Conservation (phyloP, 2,888 invertebrate species). For the Dioctria linearis region DNA sequence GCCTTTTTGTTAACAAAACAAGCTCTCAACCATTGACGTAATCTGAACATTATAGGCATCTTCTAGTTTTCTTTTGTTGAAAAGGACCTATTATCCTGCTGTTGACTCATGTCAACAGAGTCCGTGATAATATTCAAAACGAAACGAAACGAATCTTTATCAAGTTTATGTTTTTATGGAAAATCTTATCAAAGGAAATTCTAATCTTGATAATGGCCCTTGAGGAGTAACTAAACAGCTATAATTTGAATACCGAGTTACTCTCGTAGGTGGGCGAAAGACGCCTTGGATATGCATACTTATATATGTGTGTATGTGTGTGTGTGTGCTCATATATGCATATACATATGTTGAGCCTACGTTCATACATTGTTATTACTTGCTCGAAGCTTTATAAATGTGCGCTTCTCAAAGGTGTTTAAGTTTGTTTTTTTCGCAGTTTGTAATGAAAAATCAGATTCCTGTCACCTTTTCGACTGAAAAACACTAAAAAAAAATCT, state of each 20-base stretch:
- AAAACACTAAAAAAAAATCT: not conserved
- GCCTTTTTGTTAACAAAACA: conserved; percentile 5
- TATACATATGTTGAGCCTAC: not conserved
- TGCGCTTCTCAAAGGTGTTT: conserved; percentile 6
- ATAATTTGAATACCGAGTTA: conserved; percentile 14
- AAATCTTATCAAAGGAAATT: conserved; percentile 36
- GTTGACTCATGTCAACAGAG: conserved; percentile 1
- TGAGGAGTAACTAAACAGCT: conserved; percentile 37
- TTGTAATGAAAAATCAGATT: not conserved
- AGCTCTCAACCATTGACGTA: conserved; percentile 5
- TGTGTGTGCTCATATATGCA: too few relatives aligned
- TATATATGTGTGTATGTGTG: too few relatives aligned
- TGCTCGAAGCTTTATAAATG: not conserved
- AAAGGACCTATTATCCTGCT: not conserved
- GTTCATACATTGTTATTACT: not conserved
- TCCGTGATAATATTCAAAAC: not conserved
- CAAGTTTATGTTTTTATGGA: not conserved
- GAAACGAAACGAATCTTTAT: conserved; percentile 32
- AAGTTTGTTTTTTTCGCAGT: conserved; percentile 2
- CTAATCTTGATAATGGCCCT: conserved; percentile 49
- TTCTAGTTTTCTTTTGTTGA: conserved; percentile 8
- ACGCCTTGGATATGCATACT: not conserved
- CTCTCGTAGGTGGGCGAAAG: not conserved
- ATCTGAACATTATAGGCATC: conserved; percentile 36
- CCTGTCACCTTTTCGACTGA: not conserved